Percentiles rank a stretch among this genome's conserved stretches.
Evolutionary conservation across 2,888 invertebrate species (phyloP).

Genomic region (Gisinianus flammeolus): DNA sequence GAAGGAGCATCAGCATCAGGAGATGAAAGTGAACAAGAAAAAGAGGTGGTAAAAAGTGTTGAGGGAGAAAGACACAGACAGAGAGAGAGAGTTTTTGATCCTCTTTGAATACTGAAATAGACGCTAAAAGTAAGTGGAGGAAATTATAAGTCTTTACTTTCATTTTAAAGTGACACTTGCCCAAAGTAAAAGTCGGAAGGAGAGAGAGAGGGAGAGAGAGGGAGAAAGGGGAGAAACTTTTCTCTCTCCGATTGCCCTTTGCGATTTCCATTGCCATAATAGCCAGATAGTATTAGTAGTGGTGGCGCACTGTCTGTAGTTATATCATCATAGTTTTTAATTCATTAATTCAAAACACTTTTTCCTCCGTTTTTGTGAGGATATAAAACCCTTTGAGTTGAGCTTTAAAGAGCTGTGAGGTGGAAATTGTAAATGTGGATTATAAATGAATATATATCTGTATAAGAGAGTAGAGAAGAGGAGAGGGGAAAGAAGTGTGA

Average conservation of each 20-base stretch:
- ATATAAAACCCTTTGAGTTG: not conserved
- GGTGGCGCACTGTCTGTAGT: no score
- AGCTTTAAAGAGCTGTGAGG: not conserved
- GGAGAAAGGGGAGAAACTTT: conserved; percentile 2
- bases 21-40: no score
- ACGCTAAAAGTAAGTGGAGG: not conserved
- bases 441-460: not conserved
- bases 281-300: no score
- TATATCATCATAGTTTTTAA: not conserved
- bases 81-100: no score
- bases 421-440: conserved; percentile 1
- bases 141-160: not conserved
- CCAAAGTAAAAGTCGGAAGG: not conserved
- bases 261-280: not conserved
- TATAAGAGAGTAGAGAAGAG: not conserved
- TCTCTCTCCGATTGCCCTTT: conserved; percentile 34
- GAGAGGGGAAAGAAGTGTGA: not conserved
- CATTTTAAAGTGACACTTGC: conserved; percentile 7
- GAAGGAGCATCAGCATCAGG: no score
- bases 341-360: conserved; percentile 11
- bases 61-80: no score
- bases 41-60: no score
- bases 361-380: not conserved
- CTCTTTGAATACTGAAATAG: not conserved
- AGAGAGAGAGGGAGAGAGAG: conserved; percentile 12